Base-by-base conservation (phyloP, 2,797 vertebrate genomes). In the Trachops cirrhosus region DNA sequence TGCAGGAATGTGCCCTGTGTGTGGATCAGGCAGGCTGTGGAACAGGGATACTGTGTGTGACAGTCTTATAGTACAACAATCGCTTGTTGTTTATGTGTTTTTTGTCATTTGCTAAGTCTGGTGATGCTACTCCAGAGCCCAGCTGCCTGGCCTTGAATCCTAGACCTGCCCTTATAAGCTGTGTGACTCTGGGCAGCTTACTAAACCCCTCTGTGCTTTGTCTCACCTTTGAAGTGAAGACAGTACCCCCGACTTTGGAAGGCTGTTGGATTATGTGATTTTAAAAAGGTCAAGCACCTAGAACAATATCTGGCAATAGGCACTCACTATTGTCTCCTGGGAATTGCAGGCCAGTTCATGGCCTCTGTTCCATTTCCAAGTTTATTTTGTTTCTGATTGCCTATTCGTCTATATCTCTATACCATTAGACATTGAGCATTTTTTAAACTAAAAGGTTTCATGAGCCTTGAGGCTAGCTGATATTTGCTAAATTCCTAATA, bases 131-230 rank as follows among this genome's bases (percentile, higher is more conserved):
- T 79, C 21, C 64, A n/a, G 59, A 70, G 34, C 62, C 64, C 46
- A 24, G 46, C 1, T 52, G 39, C 39, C 41, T 9, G 34, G 32
- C 19, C 32, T 86, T 37, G 54, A 64, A 34, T 48, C 77, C 41
- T 16, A 73, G 24, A 67, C 62, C 26, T 26, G 1, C 41, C 29
- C 19, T 48, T 74, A 29, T 0, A 26, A 57, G 77, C 77, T 83
- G 6, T 79, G 87, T 79, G 82, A 75, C 32, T 84, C 50, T 85
- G n/a, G 29, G 29, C 18, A 22, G 22, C 41, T 91, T 21, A 29
- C 37, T 39, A 18, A 92, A 68, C 11, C 50, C 71, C 71, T 92
- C 79, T 87, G 71, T 71, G 74, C 15, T 70, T 96, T 50, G 16
- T 50, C 73, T 39, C 1, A 24, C 67, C 16, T 68, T 21, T 57